Evolutionary conservation across 2,797 vertebrate species (phyloP).

Genomic region (Denticeps clupeoides): DNA sequence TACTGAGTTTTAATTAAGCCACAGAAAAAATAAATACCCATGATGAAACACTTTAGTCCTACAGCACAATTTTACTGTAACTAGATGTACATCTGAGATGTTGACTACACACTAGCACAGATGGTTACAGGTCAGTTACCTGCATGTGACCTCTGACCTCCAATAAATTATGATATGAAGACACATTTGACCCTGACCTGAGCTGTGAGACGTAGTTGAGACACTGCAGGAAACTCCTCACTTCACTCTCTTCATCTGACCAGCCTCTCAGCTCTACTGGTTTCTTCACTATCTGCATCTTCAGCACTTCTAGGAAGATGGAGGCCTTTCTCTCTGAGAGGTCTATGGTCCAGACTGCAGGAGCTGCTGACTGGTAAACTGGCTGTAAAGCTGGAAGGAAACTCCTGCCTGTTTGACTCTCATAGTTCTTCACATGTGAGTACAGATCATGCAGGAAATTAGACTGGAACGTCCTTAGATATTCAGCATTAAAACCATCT

Average conservation of each 20-base stretch:
- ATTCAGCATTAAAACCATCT: neutral
- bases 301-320: constrained; percentile 14
- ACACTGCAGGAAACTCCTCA: constrained; percentile 5
- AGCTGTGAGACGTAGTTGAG: neutral
- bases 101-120: too few species aligned
- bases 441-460: constrained; percentile 6
- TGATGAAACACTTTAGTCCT: too few species aligned
- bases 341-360: constrained; percentile 11
- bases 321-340: constrained; percentile 18
- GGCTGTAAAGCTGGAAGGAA: constrained; percentile 9
- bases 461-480: neutral
- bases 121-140: too few species aligned
- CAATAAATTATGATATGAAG: too few species aligned
- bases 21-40: too few species aligned
- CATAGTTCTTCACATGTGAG: constrained; percentile 6
- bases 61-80: too few species aligned
- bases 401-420: constrained; percentile 11
- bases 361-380: constrained; percentile 8
- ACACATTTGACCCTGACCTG: neutral
- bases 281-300: constrained; percentile 18
- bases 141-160: too few species aligned
- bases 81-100: too few species aligned
- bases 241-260: constrained; percentile 24
- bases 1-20: too few species aligned
- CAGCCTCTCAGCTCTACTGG: constrained; percentile 14